A percentile compares a stretch with the other conserved stretches of the same genome.
phyloP scores from a whole-genome alignment of 64 coral and sea anemone species.

The Stylophora pistillata region DNA sequence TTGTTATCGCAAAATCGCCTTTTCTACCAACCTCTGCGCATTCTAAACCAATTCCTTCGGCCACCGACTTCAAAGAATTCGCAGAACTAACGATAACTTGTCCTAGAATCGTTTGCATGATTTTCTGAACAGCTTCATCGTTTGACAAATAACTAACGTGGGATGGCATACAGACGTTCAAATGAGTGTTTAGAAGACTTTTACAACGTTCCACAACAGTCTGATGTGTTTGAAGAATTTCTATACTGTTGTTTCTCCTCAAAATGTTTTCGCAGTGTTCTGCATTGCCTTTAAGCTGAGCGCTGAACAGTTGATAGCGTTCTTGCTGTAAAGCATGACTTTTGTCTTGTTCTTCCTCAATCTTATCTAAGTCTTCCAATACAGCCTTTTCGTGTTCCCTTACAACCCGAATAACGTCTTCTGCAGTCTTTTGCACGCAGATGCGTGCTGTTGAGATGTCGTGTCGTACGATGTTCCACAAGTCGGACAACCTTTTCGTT shows the following conservation, averaged over 20 bases:
- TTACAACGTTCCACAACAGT: neutral
- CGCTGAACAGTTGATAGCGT: neutral
- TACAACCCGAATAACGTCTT: slow-evolving; percentile 33
- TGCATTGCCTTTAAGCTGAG: neutral
- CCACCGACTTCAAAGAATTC: neutral
- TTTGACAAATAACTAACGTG: neutral
- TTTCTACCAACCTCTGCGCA: neutral
- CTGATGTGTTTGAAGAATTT: neutral
- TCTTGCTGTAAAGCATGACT: slow-evolving; percentile 5
- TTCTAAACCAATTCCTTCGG: neutral
- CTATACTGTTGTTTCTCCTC: neutral
- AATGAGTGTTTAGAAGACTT: neutral
- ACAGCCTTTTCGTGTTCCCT: slow-evolving; percentile 31
- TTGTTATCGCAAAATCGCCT: neutral
- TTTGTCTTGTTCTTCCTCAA: slow-evolving; percentile 28
- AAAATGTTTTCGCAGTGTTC: neutral
- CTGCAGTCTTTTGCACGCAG: slow-evolving; percentile 1
- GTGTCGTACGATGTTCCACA: neutral
- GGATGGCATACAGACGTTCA: neutral
- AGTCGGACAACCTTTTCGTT: neutral
- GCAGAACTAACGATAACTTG: neutral
- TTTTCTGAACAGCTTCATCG: neutral
- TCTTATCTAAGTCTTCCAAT: slow-evolving; percentile 21
- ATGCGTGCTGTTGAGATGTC: slow-evolving; percentile 2
- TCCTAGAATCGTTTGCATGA: neutral